Percentiles rank a stretch among this genome's conserved stretches.
Conservation (phyloP, 1,140 invertebrate species). For the Portunus trituberculatus region DNA sequence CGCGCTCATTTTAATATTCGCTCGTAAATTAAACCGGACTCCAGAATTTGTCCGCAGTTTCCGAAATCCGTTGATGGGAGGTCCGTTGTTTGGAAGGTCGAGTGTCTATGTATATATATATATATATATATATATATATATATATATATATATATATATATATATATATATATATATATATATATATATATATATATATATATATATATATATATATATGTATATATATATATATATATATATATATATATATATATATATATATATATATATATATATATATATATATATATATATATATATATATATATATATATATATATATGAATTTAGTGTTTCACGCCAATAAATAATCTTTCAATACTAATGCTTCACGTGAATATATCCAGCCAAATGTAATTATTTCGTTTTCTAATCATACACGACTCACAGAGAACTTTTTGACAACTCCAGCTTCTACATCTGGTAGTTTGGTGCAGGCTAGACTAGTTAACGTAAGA, state of each 20-base stretch:
- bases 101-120: constrained; percentile 53
- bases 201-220: constrained; percentile 62
- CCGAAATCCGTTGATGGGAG: no score
- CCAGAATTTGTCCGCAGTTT: no score
- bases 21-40: no score
- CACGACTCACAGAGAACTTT: not conserved
- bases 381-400: no score
- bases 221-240: constrained; percentile 63
- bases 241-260: constrained; percentile 48
- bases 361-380: no score
- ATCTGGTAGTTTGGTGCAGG: not conserved
- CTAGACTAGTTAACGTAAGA: constrained; percentile 14
- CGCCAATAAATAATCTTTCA: no score
- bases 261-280: not conserved
- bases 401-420: no score
- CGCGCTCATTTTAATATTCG: no score
- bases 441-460: not conserved
- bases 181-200: constrained; percentile 53
- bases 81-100: not conserved
- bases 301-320: constrained; percentile 47
- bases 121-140: constrained; percentile 53
- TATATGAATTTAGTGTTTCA: not conserved
- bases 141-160: constrained; percentile 63
- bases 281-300: not conserved
- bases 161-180: constrained; percentile 63